Percentiles rank a stretch among this genome's conserved stretches.
Evolutionary conservation across 2,113 vertebrate species (phyloP).

Genomic region (Rhipidura dahli): DNA sequence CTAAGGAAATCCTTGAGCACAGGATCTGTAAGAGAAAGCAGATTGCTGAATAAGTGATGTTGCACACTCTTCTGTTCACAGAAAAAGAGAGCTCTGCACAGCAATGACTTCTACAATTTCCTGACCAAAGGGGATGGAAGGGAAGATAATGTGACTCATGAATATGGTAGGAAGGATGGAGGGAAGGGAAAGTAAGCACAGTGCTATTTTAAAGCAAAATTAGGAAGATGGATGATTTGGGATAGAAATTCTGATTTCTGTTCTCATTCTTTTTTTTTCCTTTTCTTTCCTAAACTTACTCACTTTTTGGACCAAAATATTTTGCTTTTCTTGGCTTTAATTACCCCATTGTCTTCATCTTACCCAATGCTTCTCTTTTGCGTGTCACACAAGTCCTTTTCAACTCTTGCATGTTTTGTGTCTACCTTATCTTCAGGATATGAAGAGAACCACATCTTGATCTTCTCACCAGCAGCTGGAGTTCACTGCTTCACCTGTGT

Average conservation of each 20-base stretch:
- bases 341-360: not conserved
- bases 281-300: not conserved
- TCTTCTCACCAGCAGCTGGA: not conserved
- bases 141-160: not conserved
- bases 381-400: not conserved
- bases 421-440: not conserved
- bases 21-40: not conserved
- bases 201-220: not conserved
- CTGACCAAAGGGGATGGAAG: not conserved
- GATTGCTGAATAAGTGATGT: not conserved
- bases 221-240: rapidly evolving
- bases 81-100: not conserved
- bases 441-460: not conserved
- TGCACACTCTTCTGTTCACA: not conserved
- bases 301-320: not conserved
- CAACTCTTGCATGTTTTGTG: not conserved
- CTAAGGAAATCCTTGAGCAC: not conserved
- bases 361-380: not conserved
- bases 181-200: not conserved
- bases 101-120: not conserved
- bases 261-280: not conserved
- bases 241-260: not conserved
- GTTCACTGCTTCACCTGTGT: not conserved
- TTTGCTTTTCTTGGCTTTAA: not conserved
- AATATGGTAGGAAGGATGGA: not conserved